Evolutionary conservation across 1,140 invertebrate species (phyloP).

Genomic region (Monomorium pharaonis): DNA sequence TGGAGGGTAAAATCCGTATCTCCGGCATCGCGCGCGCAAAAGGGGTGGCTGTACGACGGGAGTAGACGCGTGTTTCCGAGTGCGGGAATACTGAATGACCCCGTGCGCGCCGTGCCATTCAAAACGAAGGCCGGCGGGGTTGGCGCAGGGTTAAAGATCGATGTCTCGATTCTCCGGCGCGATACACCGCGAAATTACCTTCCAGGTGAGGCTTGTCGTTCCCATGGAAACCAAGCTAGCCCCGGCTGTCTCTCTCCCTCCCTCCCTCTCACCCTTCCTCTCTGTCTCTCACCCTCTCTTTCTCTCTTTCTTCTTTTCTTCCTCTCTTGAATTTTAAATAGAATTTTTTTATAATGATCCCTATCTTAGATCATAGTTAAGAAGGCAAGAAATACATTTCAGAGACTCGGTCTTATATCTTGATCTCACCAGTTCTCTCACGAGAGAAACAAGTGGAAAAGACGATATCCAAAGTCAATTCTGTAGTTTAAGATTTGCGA

Average conservation of each 20-base stretch:
- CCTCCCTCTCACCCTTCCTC: background rate
- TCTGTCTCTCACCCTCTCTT: too few relatives aligned
- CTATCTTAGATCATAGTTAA: too few relatives aligned
- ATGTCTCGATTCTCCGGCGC: constrained; percentile 45
- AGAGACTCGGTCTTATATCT: too few relatives aligned
- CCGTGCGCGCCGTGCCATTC: constrained; percentile 51
- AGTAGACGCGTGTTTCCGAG: background rate
- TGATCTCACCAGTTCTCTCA: too few relatives aligned
- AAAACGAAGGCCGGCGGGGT: constrained; percentile 1
- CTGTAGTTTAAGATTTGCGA: too few relatives aligned
- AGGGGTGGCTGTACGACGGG: background rate
- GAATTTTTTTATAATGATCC: too few relatives aligned
- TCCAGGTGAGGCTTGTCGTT: constrained; percentile 71
- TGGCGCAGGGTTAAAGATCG: constrained; percentile 62
- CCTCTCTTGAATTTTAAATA: too few relatives aligned
- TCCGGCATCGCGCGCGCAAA: background rate
- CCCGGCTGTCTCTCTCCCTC: constrained; percentile 16
- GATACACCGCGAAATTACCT: constrained; percentile 67
- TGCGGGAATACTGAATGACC: constrained; percentile 47
- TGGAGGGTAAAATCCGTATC: background rate
- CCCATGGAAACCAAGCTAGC: constrained; percentile 70
- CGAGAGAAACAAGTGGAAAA: too few relatives aligned
- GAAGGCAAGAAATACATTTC: too few relatives aligned
- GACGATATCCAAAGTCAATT: too few relatives aligned
- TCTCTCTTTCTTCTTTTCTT: too few relatives aligned